phyloP scores from a whole-genome alignment of 2,888 invertebrate genomes.

The Cantharis flavilabris region DNA sequence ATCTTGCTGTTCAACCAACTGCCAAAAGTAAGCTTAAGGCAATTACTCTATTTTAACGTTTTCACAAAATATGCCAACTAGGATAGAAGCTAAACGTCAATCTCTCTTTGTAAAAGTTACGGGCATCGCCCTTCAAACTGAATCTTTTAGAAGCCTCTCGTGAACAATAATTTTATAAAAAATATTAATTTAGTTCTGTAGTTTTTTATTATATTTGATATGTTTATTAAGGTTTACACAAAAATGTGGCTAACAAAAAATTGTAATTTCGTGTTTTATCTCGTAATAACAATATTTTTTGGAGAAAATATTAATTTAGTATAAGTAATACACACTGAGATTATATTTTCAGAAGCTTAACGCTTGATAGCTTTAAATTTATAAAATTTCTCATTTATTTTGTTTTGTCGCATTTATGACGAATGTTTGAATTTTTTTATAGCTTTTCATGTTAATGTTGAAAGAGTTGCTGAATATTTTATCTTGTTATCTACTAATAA shows the following conservation, averaged over 20 bases:
- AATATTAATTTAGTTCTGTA: not conserved
- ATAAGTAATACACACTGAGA: not conserved
- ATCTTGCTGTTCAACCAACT: not conserved
- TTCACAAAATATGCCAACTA: not conserved
- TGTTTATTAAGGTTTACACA: not conserved
- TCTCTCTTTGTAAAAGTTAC: not conserved
- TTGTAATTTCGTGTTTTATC: not conserved
- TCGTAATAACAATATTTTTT: not conserved
- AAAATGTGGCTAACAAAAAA: not conserved
- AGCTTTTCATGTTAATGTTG: not conserved
- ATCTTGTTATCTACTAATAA: not conserved
- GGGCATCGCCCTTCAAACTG: not conserved
- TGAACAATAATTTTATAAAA: not conserved
- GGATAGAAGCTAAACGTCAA: not conserved
- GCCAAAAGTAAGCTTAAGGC: not conserved
- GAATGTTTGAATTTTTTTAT: not conserved
- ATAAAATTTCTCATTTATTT: not conserved
- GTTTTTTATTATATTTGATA: not conserved
- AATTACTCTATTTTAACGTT: not conserved
- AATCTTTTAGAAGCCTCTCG: not conserved
- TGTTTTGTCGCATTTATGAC: not conserved
- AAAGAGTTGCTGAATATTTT: not conserved
- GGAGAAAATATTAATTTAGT: not conserved
- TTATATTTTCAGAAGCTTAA: not conserved
- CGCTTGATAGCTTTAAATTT: not conserved